Evolutionary conservation across 2,888 invertebrate genomes (phyloP).

Genomic region (Epirrita christyi): DNA sequence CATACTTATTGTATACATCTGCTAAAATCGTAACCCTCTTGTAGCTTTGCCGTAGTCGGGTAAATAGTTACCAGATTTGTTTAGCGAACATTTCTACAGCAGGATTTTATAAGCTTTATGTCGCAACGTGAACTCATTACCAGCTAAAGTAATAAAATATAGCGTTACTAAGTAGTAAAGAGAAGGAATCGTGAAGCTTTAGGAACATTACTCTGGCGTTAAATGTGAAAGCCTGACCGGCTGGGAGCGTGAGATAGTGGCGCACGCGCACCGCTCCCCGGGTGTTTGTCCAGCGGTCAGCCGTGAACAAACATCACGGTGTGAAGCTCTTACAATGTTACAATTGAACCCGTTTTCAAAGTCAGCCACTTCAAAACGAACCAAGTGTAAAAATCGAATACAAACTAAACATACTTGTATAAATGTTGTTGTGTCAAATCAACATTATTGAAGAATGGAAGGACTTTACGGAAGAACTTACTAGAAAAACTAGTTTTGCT

Average conservation of each 20-base stretch:
- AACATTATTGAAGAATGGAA: neutral
- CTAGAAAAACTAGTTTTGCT: constrained; percentile 3
- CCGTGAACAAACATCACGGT: constrained; percentile 60
- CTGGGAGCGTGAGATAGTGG: constrained; percentile 48
- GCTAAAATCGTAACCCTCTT: too few relatives aligned
- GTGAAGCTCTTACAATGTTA: constrained; percentile 57
- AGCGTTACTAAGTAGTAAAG: neutral
- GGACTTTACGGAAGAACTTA: constrained; percentile 2
- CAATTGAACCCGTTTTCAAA: constrained; percentile 43
- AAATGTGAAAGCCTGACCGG: constrained; percentile 57
- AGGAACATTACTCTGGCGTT: constrained; percentile 38
- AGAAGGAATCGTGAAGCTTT: constrained; percentile 30
- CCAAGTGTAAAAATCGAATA: constrained; percentile 9
- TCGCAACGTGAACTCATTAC: too few relatives aligned
- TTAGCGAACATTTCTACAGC: too few relatives aligned
- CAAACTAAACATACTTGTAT: constrained; percentile 6
- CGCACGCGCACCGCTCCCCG: constrained; percentile 43
- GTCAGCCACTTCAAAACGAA: constrained; percentile 19
- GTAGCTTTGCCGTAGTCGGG: too few relatives aligned
- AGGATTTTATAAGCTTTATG: too few relatives aligned
- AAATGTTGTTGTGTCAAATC: constrained; percentile 1
- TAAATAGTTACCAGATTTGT: too few relatives aligned
- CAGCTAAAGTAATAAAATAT: neutral
- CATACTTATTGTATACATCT: too few relatives aligned
- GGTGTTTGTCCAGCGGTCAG: constrained; percentile 48